Base-by-base conservation (phyloP, 1,140 invertebrate species). In the Neotoxoptera formosana region DNA sequence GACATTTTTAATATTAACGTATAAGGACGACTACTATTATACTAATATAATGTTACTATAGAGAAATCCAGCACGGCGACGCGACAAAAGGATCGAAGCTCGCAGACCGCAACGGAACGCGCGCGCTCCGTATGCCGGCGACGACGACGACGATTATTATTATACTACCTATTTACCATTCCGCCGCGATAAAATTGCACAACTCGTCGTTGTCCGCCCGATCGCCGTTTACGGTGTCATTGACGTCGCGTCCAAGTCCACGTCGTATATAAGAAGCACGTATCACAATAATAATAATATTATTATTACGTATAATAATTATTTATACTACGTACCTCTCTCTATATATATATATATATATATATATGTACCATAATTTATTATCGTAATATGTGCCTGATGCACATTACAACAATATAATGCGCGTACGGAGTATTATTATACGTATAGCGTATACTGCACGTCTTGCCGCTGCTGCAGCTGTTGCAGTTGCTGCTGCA, bases 201-300 rank as follows among this genome's bases (percentile, higher is more conserved):
- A 81, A 84, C 76, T 92, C 67, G 53, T 84, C 90, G 84, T 92
- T 53, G 91, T 92, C 76, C 34, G 34, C 11, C 23, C 91, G 51
- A 92, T 92, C 84, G 36, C 81, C 81, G 34, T 92, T 92, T 92
- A 92, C 53, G 81, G 91, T 92, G 67, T 30, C 84, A 92, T 92
- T 92, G 76, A 92, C 81, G 47, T 81, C 25, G n/a, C n/a, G 25
- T 21, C 11, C 45, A n/a, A 76, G 60, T 21, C 11, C 60, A n/a
- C n/a, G 60, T 76, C 60, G n/a, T 76, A 76, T 76, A 76, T n/a
- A 76, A 76, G 60, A 76, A 17, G 51, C 51, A 30, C 48, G 88
- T 47, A 86, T 25, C 23, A 45, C 23, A 83, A 83, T 53, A 53
- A 45, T 41, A 86, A 83, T 41, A 83, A 23, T 83, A 83, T 34